phyloP scores from a whole-genome alignment of 2,113 vertebrate species.

The Etheostoma spectabile region DNA sequence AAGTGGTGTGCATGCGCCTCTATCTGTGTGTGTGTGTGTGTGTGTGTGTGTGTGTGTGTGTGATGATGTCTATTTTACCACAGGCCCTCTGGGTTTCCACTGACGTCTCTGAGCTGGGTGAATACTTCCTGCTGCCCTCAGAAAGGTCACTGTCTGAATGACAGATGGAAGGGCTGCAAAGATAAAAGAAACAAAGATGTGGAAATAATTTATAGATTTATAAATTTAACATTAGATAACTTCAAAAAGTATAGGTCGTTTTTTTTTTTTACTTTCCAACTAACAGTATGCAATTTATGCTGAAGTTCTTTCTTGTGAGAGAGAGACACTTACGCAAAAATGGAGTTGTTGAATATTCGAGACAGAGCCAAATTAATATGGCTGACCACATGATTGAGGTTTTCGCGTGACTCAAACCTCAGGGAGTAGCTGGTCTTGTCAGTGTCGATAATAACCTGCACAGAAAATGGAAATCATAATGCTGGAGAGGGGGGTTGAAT shows the following conservation, averaged over 20 bases:
- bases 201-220: slow-evolving; percentile 19
- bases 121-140: slow-evolving; percentile 87
- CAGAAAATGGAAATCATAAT: background rate
- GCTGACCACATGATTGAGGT: slow-evolving; percentile 86
- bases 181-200: slow-evolving; percentile 39
- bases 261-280: background rate
- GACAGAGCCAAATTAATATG: slow-evolving; percentile 88
- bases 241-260: slow-evolving; percentile 26
- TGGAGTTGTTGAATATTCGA: slow-evolving; percentile 89
- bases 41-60: no score
- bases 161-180: slow-evolving; percentile 84
- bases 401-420: slow-evolving; percentile 84
- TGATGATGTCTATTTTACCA: slow-evolving; percentile 77
- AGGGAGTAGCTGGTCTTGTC: slow-evolving; percentile 87
- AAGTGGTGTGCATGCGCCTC: slow-evolving; percentile 34
- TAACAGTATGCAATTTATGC: background rate
- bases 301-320: background rate
- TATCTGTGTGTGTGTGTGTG: slow-evolving; percentile 8
- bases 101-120: slow-evolving; percentile 88
- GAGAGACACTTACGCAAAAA: slow-evolving; percentile 84
- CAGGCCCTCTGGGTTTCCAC: slow-evolving; percentile 88
- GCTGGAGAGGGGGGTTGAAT: background rate
- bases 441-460: slow-evolving; percentile 89
- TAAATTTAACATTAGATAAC: slow-evolving; percentile 5
- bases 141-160: slow-evolving; percentile 88